Evolutionary conservation across 1,140 invertebrate species (phyloP), one percentile per base, ranked within the genome.

Genomic region (Pemphigus obesinymphae): DNA sequence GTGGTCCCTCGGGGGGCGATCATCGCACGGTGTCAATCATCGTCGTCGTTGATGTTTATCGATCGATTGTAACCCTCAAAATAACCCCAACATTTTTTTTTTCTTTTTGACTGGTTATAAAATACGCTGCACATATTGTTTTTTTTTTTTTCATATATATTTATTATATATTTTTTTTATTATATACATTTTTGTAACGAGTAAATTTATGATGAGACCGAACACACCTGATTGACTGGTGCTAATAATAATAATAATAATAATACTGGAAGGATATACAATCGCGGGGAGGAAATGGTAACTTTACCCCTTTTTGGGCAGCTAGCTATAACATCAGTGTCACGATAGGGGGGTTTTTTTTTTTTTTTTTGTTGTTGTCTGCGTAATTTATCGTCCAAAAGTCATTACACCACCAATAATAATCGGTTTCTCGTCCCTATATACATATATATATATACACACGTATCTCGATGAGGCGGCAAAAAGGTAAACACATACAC

Each of bases 191-290:
- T 61, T 80, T 26, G 31, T 63, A 63, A 80, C 76, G 73, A 80
- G 76, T 80, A 80, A 80, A 80, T 80, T 80, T 80, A 80, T 31
- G 76, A 55, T 80, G 76, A 40, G 76, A 80, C 76, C 76, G 55
- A 80, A 23, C 76, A 80, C 76, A 80, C 76, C 76, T 80, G 76
- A 80, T 80, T 80, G 76, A 80, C 76, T 80, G 76, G 76, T 80
- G 76, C 55, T 80, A 80, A 45, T 63, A 76, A 45, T 5, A n/a
- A n/a, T n/a, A n/a, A n/a, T 45, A 75, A 75, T n/a, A n/a, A n/a
- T n/a, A n/a, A n/a, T n/a, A n/a, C n/a, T n/a, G n/a, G n/a, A 80
- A 80, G 76, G 37, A 63, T 40, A 80, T n/a, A n/a, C n/a, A n/a
- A n/a, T n/a, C n/a, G n/a, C n/a, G 63, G 76, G 55, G 76, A 80